Conservation (phyloP, 2,113 vertebrate genomes). For the Zosterops hypoxanthus region DNA sequence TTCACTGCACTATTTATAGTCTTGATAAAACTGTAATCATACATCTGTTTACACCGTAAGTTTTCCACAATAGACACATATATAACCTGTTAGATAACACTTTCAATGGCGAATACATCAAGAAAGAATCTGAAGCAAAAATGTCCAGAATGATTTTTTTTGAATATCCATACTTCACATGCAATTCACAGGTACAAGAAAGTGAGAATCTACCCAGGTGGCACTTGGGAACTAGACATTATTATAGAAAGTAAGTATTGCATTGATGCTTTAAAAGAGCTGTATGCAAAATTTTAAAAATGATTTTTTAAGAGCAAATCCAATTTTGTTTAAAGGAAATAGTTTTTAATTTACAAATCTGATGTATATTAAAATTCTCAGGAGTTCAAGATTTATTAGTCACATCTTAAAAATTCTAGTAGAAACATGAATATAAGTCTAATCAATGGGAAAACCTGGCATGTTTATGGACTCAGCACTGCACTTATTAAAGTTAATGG, state of each 20-base stretch:
- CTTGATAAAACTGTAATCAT: not conserved
- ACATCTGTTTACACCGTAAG: not conserved
- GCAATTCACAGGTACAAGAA: not conserved
- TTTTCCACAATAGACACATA: not conserved
- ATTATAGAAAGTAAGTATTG: not conserved
- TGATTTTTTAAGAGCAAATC: not conserved
- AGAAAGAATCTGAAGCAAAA: not conserved
- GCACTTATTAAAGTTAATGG: not conserved
- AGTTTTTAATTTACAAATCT: not conserved
- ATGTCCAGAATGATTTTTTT: accelerated
- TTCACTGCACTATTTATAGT: not conserved
- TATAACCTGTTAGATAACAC: not conserved
- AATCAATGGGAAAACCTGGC: not conserved
- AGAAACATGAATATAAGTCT: not conserved
- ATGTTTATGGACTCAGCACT: not conserved
- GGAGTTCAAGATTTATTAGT: not conserved
- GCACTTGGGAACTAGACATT: not conserved
- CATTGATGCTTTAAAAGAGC: not conserved
- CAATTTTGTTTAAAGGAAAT: not conserved
- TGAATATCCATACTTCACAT: not conserved
- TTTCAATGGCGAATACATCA: not conserved
- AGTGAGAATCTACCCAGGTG: not conserved
- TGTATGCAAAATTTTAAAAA: not conserved
- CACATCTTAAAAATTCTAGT: not conserved
- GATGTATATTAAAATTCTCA: not conserved